phyloP scores from a whole-genome alignment of 2,113 vertebrate genomes.

The Donacobius atricapilla region DNA sequence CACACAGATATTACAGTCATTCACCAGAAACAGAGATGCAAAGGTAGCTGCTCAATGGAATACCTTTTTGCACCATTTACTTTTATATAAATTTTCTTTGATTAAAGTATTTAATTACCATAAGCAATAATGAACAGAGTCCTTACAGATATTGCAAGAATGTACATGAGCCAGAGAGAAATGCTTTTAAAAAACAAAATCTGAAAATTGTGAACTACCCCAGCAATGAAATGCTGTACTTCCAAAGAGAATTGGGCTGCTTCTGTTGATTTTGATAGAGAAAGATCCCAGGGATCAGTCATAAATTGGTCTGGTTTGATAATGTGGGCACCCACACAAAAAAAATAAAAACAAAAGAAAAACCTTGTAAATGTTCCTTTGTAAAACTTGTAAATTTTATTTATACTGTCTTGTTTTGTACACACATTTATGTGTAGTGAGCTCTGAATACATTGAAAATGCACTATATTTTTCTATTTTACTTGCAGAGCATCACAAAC shows the following conservation, averaged over 20 bases:
- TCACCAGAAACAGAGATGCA: conserved; percentile 42
- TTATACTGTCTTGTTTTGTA: conserved; percentile 96
- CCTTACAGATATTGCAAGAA: conserved; percentile 72
- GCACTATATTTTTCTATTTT: conserved; percentile 99
- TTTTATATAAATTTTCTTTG: conserved; percentile 61
- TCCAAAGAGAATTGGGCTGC: conserved; percentile 97
- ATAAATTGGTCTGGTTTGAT: conserved; percentile 79
- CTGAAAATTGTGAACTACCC: conserved; percentile 79
- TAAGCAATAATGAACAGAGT: conserved; percentile 81
- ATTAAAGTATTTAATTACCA: conserved; percentile 68
- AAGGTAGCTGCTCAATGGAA: conserved; percentile 30
- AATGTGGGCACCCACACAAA: conserved; percentile 83
- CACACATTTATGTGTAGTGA: conserved; percentile 94
- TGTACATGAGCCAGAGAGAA: conserved; percentile 71
- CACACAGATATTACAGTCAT: neutral
- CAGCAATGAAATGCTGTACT: conserved; percentile 78
- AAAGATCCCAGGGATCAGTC: conserved; percentile 82
- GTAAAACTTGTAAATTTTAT: conserved; percentile 99
- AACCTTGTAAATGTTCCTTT: conserved; percentile 93
- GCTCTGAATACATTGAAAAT: conserved; percentile 99
- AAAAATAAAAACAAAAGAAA: conserved; percentile 49
- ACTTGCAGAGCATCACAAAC: conserved; percentile 90
- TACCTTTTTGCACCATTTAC: conserved; percentile 39
- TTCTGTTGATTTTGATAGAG: conserved; percentile 78
- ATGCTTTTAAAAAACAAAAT: conserved; percentile 76